Percentiles rank a stretch among this genome's conserved stretches.
phyloP scores from a whole-genome alignment of 2,113 vertebrate genomes.

The Planiliza haematocheilus region DNA sequence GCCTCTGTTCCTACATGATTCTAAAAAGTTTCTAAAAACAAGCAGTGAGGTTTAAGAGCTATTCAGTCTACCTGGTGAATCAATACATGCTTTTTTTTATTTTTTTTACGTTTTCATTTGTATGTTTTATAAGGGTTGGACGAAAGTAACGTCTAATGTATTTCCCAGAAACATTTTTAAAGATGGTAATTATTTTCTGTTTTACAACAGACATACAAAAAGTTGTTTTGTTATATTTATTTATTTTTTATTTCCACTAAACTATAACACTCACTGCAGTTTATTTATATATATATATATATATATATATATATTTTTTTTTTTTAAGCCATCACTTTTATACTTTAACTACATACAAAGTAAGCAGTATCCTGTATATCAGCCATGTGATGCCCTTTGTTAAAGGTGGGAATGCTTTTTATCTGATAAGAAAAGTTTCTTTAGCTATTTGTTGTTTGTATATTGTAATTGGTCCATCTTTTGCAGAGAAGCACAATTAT shows the following conservation, averaged over 20 bases:
- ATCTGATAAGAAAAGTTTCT: not conserved
- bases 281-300: no score
- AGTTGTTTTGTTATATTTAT: no score
- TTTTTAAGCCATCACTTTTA: not conserved
- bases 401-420: not conserved
- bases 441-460: not conserved
- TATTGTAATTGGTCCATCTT: not conserved
- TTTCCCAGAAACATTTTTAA: not conserved
- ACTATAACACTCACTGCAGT: not conserved
- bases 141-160: no score
- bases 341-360: not conserved
- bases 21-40: not conserved
- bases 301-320: no score
- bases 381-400: not conserved
- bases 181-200: not conserved
- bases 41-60: not conserved
- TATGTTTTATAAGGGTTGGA: no score
- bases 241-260: no score
- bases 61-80: not conserved
- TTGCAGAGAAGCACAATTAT: conserved; percentile 2
- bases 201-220: no score
- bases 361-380: not conserved
- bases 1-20: no score
- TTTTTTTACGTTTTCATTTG: no score
- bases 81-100: no score